Evolutionary conservation across 2,113 vertebrate genomes (phyloP).

Genomic region (Nematolebias whitei): DNA sequence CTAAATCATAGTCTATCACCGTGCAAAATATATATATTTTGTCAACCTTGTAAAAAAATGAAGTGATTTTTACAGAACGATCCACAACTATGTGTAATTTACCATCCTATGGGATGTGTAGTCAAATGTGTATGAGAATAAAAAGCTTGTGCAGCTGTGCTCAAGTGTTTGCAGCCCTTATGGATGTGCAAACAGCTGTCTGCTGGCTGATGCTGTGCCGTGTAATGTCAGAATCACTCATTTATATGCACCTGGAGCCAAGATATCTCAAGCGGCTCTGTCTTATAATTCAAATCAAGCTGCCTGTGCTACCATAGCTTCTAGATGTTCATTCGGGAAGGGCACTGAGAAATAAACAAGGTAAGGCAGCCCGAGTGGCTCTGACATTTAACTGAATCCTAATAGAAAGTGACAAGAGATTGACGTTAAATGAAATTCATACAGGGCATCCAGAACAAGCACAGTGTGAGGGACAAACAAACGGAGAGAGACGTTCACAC

Average conservation of each 20-base stretch:
- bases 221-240: constrained; percentile 79
- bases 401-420: constrained; percentile 84
- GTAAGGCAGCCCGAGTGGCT: constrained; percentile 68
- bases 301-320: constrained; percentile 75
- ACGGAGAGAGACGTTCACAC: constrained; percentile 70
- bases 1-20: too few relatives aligned
- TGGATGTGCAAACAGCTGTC: constrained; percentile 78
- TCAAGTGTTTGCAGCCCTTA: constrained; percentile 38
- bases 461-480: constrained; percentile 76
- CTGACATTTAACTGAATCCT: constrained; percentile 84
- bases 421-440: constrained; percentile 85
- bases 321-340: constrained; percentile 84
- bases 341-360: constrained; percentile 84
- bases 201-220: constrained; percentile 72
- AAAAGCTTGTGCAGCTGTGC: constrained; percentile 48
- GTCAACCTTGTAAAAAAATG: too few relatives aligned
- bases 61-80: not conserved
- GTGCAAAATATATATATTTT: too few relatives aligned
- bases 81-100: constrained; percentile 7
- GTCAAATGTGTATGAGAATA: constrained; percentile 33
- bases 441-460: constrained; percentile 78
- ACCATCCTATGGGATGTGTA: constrained; percentile 24
- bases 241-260: constrained; percentile 83
- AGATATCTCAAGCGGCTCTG: constrained; percentile 79
- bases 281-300: constrained; percentile 82